A percentile compares a stretch with the other conserved stretches of the same genome.
Conservation (phyloP, 2,113 vertebrate species). For the Ctenomys sociabilis region DNA sequence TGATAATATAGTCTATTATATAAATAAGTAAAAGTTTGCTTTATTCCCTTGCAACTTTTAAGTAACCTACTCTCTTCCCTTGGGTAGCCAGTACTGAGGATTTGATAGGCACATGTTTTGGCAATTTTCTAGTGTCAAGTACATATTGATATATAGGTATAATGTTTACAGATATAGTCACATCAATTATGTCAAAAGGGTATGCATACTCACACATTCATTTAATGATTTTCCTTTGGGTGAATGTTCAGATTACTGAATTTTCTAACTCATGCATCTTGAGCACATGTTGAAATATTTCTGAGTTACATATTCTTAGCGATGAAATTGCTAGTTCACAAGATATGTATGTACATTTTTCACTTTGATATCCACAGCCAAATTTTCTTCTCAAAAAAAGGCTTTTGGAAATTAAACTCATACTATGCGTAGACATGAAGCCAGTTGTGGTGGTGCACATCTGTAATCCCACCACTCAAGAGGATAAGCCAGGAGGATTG, state of each 20-base stretch:
- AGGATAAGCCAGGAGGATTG: not conserved
- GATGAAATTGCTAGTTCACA: conserved; percentile 11
- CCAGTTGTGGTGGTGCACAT: not conserved
- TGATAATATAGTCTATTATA: not conserved
- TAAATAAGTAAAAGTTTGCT: conserved; percentile 26
- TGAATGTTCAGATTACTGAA: conserved; percentile 42
- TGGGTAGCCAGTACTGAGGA: not conserved
- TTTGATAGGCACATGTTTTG: not conserved
- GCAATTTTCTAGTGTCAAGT: conserved; percentile 10
- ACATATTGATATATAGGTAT: not conserved
- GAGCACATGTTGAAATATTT: conserved; percentile 30
- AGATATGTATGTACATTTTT: not conserved
- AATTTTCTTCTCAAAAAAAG: conserved; percentile 42
- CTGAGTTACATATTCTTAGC: not conserved
- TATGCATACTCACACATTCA: not conserved
- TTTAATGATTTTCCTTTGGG: conserved; percentile 42
- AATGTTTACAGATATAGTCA: not conserved
- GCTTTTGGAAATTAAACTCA: not conserved
- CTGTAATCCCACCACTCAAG: not conserved
- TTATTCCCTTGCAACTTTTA: conserved; percentile 1
- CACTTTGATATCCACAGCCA: not conserved
- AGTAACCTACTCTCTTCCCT: not conserved
- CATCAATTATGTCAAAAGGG: not conserved
- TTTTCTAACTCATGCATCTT: not conserved
- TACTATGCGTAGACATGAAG: not conserved